phyloP scores from a whole-genome alignment of 2,113 vertebrate species.

The Pipra filicauda region DNA sequence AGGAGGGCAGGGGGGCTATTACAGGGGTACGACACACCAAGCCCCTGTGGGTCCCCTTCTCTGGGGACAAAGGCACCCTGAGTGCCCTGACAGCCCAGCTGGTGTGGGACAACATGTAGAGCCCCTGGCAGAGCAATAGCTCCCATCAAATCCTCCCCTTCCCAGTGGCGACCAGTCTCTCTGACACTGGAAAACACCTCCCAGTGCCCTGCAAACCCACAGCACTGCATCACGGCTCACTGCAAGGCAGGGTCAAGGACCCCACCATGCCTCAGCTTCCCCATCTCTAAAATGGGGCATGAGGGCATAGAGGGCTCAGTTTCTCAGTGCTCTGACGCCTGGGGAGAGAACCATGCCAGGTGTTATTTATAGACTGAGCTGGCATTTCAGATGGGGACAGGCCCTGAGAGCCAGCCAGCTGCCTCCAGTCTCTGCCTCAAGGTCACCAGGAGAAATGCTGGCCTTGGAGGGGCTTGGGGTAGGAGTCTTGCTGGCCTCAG shows the following conservation, averaged over 20 bases:
- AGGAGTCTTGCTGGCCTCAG: not conserved
- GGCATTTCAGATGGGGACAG: not conserved
- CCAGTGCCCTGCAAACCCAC: not conserved
- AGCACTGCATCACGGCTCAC: rapidly evolving
- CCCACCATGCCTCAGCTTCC: not conserved
- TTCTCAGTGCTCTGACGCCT: not conserved
- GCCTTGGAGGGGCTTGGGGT: rapidly evolving
- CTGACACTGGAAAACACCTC: not conserved
- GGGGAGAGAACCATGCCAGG: not conserved
- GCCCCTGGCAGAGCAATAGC: not conserved
- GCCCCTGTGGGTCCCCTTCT: not conserved
- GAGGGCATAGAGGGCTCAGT: not conserved
- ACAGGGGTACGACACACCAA: not conserved
- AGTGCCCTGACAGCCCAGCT: not conserved
- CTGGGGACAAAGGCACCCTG: not conserved
- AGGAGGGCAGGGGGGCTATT: not conserved
- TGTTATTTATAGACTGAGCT: not conserved
- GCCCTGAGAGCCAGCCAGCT: not conserved
- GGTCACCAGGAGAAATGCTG: not conserved
- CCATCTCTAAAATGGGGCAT: not conserved
- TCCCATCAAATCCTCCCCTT: not conserved
- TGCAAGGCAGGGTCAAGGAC: not conserved
- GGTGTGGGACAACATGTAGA: not conserved
- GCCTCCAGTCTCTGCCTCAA: not conserved
- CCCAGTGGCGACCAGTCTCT: not conserved